Base-by-base conservation (phyloP, 2,797 vertebrate species). In the Enteromius paludinosus region DNA sequence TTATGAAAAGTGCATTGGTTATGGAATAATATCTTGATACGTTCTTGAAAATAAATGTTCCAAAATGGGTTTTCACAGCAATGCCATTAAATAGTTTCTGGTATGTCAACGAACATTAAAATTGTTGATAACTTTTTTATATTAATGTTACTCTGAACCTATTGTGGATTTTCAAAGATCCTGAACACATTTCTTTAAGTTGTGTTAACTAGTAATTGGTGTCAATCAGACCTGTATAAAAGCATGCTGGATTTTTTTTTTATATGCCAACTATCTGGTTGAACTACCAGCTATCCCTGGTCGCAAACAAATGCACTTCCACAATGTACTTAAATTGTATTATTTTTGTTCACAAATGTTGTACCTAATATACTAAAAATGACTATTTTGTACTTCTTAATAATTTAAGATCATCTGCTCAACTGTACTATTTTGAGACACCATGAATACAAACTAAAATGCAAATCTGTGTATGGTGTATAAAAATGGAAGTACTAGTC, bases 181-280 rank as follows among this genome's bases (percentile, higher is more conserved):
- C 70, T 73, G 47, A 28, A 47, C 45, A 72, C 47, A 35, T 73
- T 73, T 20, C 30, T 35, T 54, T 20, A 72, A n/a, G 47, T 72
- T 30, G 33, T 72, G 17, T 20, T 6, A 20, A 49, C 25, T 71
- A 25, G 43, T 47, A 43, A 23, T 18, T 70, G 43, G 25, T 71
- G 45, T 70, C 23, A 30, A 8, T 47, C 43, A 47, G 43, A 47
- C 68, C 41, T 47, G 41, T 71, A 20, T 25, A 71, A 49, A 49
- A 49, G 69, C 69, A 71, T 71, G 45, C 9, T 20, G 43, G 49
- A 12, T 43, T 33, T n/a, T 71, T 15, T 72, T 72, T 17, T 52
- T 12, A 52, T 72, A 20, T 33, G 30, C 23, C 54, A 12, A 52
- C 43, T 10, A 18, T 49, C 69, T 52, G 28, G 25, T 49, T 71